phyloP scores from a whole-genome alignment of 2,888 invertebrate genomes.

The Malacosoma neustria region DNA sequence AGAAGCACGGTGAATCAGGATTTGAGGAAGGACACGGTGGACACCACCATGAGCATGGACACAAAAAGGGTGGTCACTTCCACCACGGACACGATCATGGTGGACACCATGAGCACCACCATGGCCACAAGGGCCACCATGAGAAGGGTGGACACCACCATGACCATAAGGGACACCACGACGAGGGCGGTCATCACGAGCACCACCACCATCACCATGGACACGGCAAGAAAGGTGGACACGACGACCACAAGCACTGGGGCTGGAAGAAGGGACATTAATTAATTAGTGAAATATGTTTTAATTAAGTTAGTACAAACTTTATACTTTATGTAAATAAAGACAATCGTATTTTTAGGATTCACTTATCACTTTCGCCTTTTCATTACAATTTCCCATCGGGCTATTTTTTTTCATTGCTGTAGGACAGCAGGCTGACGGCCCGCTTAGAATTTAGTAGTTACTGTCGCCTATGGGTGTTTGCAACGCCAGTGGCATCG shows the following conservation, averaged over 20 bases:
- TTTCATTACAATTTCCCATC: too few relatives aligned
- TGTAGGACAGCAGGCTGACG: too few relatives aligned
- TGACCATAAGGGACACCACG: slow-evolving; percentile 86
- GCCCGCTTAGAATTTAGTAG: too few relatives aligned
- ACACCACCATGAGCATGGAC: slow-evolving; percentile 83
- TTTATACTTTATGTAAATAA: slow-evolving; percentile 21
- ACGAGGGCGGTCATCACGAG: slow-evolving; percentile 84
- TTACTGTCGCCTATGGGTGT: too few relatives aligned
- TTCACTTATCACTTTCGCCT: too few relatives aligned
- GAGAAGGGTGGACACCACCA: slow-evolving; percentile 87
- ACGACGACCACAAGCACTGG: slow-evolving; percentile 87
- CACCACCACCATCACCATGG: slow-evolving; percentile 83
- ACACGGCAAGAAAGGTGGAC: slow-evolving; percentile 85
- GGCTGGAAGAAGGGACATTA: slow-evolving; percentile 76
- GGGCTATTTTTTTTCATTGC: too few relatives aligned
- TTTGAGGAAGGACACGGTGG: slow-evolving; percentile 86
- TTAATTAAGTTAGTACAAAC: slow-evolving; percentile 9
- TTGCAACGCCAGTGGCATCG: too few relatives aligned
- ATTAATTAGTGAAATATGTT: slow-evolving; percentile 14
- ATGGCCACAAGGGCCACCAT: slow-evolving; percentile 86
- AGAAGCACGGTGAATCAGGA: slow-evolving; percentile 86
- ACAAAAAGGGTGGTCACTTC: slow-evolving; percentile 87
- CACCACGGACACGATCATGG: slow-evolving; percentile 86
- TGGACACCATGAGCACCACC: slow-evolving; percentile 84
- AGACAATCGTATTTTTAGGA: slow-evolving; percentile 12